These are phyloP conservation scores for Porphyrio hochstetteri DNA, from an alignment of 2,113 vertebrate species.

Conservation along the genomic window DNA sequence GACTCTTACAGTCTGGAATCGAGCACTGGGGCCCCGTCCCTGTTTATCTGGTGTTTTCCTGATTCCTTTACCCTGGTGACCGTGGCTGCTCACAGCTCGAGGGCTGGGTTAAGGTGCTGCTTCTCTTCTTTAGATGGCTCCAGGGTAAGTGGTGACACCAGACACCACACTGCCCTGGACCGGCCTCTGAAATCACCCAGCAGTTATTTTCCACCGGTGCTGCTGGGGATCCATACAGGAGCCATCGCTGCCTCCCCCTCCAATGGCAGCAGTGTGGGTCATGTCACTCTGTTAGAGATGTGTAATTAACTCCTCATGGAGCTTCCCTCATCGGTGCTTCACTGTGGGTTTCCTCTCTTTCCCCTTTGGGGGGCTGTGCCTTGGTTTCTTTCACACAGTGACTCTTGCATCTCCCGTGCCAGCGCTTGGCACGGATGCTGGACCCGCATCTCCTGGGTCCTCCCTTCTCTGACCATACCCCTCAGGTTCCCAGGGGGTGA, in stretches of 20 bases:
- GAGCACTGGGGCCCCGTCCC: not conserved
- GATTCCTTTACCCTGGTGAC: not conserved
- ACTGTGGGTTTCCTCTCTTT: fast-evolving
- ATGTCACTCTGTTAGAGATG: not conserved
- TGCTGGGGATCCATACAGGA: not conserved
- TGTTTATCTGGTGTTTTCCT: not conserved
- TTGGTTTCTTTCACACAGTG: too few relatives aligned
- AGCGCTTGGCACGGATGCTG: fast-evolving
- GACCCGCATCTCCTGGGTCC: not conserved
- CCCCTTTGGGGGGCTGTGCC: not conserved
- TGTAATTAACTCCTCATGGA: not conserved
- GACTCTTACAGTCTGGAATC: not conserved
- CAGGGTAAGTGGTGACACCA: not conserved
- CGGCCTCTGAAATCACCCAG: not conserved
- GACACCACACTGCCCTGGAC: not conserved
- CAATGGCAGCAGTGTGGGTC: fast-evolving
- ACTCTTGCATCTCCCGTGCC: not conserved
- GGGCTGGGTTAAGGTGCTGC: not conserved
- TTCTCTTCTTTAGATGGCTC: not conserved
- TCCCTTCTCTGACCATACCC: too few relatives aligned
- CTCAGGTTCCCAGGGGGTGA: not conserved
- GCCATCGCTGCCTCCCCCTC: not conserved
- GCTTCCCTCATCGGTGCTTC: not conserved
- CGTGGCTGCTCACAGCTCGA: not conserved
- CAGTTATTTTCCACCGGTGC: not conserved